Evolutionary conservation across 2,888 invertebrate species (phyloP).

Genomic region (Theodoxus fluviatilis): DNA sequence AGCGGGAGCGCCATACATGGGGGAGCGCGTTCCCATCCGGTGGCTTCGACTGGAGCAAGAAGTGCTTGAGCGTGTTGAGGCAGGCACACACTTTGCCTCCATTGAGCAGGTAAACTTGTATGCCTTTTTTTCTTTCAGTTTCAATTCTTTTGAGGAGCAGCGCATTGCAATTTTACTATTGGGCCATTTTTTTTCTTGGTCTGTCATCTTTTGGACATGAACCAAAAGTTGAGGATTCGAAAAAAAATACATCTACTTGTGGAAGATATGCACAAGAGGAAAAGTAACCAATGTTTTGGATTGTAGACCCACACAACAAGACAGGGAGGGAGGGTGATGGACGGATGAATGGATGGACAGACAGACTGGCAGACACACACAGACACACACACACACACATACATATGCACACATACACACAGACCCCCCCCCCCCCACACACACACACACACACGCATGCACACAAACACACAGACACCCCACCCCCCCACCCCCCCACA

Average conservation of each 20-base stretch:
- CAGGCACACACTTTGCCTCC: conserved; percentile 61
- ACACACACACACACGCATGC: too few species aligned
- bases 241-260: background rate
- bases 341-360: too few species aligned
- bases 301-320: too few species aligned
- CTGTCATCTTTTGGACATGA: background rate
- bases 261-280: background rate
- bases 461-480: too few species aligned
- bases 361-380: too few species aligned
- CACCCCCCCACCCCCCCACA: too few species aligned
- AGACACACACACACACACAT: too few species aligned
- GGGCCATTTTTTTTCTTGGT: background rate
- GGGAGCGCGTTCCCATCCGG: conserved; percentile 63
- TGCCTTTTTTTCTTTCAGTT: background rate
- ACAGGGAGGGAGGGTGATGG: too few species aligned
- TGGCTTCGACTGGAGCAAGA: conserved; percentile 65
- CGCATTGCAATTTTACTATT: background rate
- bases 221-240: too few species aligned
- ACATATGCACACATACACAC: too few species aligned
- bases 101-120: conserved; percentile 56
- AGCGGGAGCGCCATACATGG: conserved; percentile 61
- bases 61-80: conserved; percentile 55
- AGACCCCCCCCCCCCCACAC: too few species aligned
- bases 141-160: background rate
- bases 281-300: too few species aligned